Percentiles rank a stretch among this genome's conserved stretches.
Conservation (phyloP, 2,888 invertebrate genomes). For the Oscheius sp. region DNA sequence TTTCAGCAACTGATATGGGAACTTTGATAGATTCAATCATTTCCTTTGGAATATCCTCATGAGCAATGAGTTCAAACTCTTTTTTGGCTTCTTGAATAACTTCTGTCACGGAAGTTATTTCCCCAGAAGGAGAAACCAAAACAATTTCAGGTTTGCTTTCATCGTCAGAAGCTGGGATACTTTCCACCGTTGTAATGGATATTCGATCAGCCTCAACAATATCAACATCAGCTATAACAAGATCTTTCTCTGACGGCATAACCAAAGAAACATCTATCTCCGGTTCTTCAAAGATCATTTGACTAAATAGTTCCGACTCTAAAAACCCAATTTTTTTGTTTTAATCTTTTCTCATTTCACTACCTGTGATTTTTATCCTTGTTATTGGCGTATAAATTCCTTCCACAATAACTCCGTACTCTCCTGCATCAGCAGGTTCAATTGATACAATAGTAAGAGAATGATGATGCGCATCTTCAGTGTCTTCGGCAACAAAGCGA, state of each 20-base stretch:
- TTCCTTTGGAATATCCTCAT: background rate
- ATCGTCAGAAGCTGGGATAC: conserved; percentile 26
- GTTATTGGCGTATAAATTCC: conserved; percentile 58
- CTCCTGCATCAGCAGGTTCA: conserved; percentile 52
- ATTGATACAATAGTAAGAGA: conserved; percentile 54
- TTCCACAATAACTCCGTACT: conserved; percentile 55
- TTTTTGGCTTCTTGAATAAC: background rate
- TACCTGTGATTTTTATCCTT: conserved; percentile 52
- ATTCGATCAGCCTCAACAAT: conserved; percentile 13
- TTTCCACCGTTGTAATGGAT: conserved; percentile 25
- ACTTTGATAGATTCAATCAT: background rate
- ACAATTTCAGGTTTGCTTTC: background rate
- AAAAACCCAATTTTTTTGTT: conserved; percentile 3
- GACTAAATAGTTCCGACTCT: conserved; percentile 48
- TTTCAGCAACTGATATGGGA: background rate
- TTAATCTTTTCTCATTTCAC: background rate
- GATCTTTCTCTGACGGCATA: conserved; percentile 24
- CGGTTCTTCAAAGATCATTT: conserved; percentile 51
- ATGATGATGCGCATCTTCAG: conserved; percentile 44
- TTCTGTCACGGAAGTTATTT: background rate
- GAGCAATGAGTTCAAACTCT: conserved; percentile 1
- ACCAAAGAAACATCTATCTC: conserved; percentile 48
- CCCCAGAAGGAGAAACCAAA: background rate
- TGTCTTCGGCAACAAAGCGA: conserved; percentile 24
- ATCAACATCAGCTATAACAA: conserved; percentile 28